A percentile compares a stretch with the other conserved stretches of the same genome.
These are phyloP conservation scores for Halcyon malimbica DNA, from an alignment of 2,113 vertebrate species.

Conservation along the genomic window DNA sequence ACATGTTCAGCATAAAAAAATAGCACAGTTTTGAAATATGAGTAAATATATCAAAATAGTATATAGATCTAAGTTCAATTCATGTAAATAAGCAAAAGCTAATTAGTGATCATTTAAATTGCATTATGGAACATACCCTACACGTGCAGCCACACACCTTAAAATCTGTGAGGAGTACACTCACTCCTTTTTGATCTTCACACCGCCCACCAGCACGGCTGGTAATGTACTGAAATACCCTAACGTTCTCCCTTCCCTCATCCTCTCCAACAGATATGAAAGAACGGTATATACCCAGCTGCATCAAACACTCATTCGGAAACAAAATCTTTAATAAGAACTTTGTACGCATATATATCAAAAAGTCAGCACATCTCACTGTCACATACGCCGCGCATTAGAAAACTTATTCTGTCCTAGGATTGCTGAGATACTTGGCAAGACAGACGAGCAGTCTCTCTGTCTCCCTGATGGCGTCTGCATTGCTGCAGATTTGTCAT, in stretches of 20 bases:
- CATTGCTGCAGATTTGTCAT: constrained; percentile 31
- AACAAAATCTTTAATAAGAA: background rate
- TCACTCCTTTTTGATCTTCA: background rate
- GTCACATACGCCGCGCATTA: background rate
- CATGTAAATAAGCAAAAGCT: background rate
- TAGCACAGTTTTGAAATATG: background rate
- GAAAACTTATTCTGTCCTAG: constrained; percentile 11
- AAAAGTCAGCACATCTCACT: constrained; percentile 36
- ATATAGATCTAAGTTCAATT: background rate
- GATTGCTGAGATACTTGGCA: constrained; percentile 59
- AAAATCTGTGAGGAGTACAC: background rate
- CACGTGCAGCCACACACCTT: background rate
- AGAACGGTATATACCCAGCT: background rate
- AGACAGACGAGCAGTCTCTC: constrained; percentile 34
- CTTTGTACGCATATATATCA: background rate
- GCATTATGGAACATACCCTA: background rate
- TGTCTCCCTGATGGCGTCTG: constrained; percentile 60
- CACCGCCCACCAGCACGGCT: background rate
- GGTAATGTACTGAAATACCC: background rate
- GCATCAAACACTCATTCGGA: background rate
- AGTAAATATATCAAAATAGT: background rate
- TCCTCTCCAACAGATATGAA: background rate
- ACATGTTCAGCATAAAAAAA: background rate
- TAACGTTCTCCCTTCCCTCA: background rate
- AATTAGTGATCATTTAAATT: background rate